phyloP scores from a whole-genome alignment of 1,140 invertebrate species.

The Hyphantria cunea region DNA sequence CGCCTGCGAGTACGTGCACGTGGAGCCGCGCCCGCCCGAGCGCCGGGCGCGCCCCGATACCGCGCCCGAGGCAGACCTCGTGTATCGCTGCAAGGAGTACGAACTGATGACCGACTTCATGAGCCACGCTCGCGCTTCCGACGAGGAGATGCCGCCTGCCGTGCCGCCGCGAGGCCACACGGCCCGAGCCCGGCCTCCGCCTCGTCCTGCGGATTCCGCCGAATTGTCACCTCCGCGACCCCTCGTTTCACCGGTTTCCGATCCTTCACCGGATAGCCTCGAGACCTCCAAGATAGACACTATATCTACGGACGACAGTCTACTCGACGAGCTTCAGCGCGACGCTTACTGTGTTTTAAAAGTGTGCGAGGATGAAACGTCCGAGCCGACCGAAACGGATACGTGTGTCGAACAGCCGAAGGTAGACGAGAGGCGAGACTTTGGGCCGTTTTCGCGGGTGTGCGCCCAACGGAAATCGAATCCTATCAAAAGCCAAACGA shows the following conservation, averaged over 20 bases:
- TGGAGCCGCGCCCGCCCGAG: slow-evolving; percentile 55
- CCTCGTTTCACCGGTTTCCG: slow-evolving; percentile 26
- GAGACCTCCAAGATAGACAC: slow-evolving; percentile 46
- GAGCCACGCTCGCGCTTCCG: slow-evolving; percentile 52
- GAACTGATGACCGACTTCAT: slow-evolving; percentile 76
- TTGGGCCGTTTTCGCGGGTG: slow-evolving; percentile 68
- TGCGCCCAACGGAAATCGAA: slow-evolving; percentile 76
- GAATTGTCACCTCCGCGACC: slow-evolving; percentile 33
- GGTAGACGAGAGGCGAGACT: slow-evolving; percentile 53
- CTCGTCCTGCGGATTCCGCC: slow-evolving; percentile 22
- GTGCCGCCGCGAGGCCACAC: slow-evolving; percentile 64
- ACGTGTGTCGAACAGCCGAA: slow-evolving; percentile 27
- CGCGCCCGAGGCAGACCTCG: slow-evolving; percentile 37
- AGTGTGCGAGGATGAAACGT: slow-evolving; percentile 64
- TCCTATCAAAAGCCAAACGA: slow-evolving; percentile 66
- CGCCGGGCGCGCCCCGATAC: slow-evolving; percentile 35
- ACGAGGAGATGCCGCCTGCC: slow-evolving; percentile 65
- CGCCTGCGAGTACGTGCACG: slow-evolving; percentile 67
- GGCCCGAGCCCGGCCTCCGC: slow-evolving; percentile 27
- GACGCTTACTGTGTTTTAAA: slow-evolving; percentile 69
- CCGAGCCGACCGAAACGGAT: slow-evolving; percentile 31
- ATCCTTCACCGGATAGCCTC: slow-evolving; percentile 37
- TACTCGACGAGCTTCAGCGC: slow-evolving; percentile 67
- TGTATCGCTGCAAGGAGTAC: slow-evolving; percentile 68
- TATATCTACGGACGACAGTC: slow-evolving; percentile 64